These are phyloP conservation scores for Myxocyprinus asiaticus DNA, from an alignment of 2,113 vertebrate species.

Conservation along the genomic window DNA sequence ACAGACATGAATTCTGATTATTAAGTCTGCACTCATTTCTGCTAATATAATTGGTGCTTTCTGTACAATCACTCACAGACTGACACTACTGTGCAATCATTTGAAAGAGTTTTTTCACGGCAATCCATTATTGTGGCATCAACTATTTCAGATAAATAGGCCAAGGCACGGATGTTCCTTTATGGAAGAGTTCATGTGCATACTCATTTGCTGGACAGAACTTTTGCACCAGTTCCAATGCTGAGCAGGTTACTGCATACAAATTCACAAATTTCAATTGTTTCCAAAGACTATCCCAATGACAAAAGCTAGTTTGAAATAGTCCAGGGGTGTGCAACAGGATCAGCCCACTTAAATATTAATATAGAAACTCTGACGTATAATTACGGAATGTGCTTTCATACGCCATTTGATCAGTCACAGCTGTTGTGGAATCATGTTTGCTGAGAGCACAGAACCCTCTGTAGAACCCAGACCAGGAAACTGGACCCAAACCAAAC, in stretches of 20 bases:
- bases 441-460: slow-evolving; percentile 29
- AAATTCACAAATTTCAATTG: slow-evolving; percentile 18
- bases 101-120: too few relatives aligned
- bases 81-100: too few relatives aligned
- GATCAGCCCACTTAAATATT: slow-evolving; percentile 37
- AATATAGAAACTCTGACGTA: slow-evolving; percentile 26
- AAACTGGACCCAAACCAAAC: slow-evolving; percentile 43
- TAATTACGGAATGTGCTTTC: slow-evolving; percentile 44
- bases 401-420: slow-evolving; percentile 48
- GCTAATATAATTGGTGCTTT: too few relatives aligned
- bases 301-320: slow-evolving; percentile 38
- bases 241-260: slow-evolving; percentile 25
- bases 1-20: too few relatives aligned
- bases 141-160: too few relatives aligned
- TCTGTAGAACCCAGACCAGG: slow-evolving; percentile 29
- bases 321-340: slow-evolving; percentile 15
- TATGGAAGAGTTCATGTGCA: too few relatives aligned
- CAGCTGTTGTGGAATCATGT: slow-evolving; percentile 43
- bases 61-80: too few relatives aligned
- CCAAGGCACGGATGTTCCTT: too few relatives aligned
- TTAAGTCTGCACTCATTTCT: too few relatives aligned
- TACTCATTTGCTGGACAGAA: too few relatives aligned
- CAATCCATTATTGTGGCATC: too few relatives aligned
- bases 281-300: slow-evolving; percentile 8
- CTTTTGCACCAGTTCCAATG: too few relatives aligned